Conservation (phyloP, 2,113 vertebrate genomes). For the Prunella himalayana region DNA sequence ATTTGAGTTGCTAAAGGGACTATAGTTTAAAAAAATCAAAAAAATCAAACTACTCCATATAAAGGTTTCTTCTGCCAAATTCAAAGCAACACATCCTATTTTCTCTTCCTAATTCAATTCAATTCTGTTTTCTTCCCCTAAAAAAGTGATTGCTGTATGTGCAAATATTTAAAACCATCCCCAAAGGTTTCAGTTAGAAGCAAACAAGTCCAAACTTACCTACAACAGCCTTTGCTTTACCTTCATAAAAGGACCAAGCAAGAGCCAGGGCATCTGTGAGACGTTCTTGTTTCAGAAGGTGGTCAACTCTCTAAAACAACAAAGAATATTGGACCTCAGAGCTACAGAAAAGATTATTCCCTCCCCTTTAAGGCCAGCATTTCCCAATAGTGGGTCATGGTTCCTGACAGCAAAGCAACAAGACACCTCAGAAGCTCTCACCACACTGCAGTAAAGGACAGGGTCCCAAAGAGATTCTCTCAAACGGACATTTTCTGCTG, state of each 20-base stretch:
- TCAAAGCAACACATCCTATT: background rate
- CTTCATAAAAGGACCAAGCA: constrained; percentile 96
- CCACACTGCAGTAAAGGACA: background rate
- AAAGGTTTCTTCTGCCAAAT: background rate
- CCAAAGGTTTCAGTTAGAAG: background rate
- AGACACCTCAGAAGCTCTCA: background rate
- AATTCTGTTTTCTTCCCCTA: background rate
- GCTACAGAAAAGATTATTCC: background rate
- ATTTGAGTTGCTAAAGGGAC: background rate
- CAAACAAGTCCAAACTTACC: constrained; percentile 72
- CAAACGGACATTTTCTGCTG: background rate
- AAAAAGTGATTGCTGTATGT: background rate
- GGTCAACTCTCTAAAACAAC: constrained; percentile 85
- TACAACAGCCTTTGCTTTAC: constrained; percentile 93
- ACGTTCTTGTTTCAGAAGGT: constrained; percentile 89
- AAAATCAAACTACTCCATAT: background rate
- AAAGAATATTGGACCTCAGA: background rate
- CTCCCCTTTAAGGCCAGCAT: background rate
- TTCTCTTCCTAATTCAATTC: background rate
- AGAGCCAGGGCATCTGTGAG: constrained; percentile 90
- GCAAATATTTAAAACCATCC: background rate
- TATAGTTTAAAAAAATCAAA: background rate
- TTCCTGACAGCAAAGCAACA: background rate
- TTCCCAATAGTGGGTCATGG: background rate
- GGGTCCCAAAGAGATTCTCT: background rate